These are phyloP conservation scores for Cloeon dipterum DNA, from an alignment of 2,888 invertebrate genomes.

Conservation along the genomic window DNA sequence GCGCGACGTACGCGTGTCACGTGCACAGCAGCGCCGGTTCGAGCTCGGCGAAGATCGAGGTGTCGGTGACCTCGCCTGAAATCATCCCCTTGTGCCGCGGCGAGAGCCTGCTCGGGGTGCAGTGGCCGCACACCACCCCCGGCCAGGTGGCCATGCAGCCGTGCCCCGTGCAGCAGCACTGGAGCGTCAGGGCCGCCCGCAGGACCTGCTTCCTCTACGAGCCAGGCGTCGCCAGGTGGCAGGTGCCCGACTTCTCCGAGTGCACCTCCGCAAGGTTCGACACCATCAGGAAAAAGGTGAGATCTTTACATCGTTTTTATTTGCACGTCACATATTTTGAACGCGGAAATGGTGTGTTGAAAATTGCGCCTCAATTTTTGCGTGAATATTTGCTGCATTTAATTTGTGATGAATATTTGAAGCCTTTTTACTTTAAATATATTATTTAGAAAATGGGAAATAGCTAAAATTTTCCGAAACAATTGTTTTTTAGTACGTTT, in stretches of 20 bases:
- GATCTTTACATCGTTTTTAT: not conserved
- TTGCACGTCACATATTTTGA: not conserved
- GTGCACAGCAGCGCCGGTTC: conserved; percentile 21
- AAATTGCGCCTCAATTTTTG: not conserved
- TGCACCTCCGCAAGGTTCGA: conserved; percentile 41
- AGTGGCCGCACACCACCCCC: conserved; percentile 46
- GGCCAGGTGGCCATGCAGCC: conserved; percentile 42
- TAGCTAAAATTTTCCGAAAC: no score
- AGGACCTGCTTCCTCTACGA: conserved; percentile 34
- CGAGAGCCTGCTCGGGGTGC: conserved; percentile 27
- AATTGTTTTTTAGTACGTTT: no score
- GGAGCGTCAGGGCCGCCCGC: conserved; percentile 29
- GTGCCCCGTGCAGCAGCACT: conserved; percentile 31
- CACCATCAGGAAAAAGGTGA: conserved; percentile 6
- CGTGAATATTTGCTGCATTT: no score
- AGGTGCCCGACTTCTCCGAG: conserved; percentile 47
- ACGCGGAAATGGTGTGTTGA: not conserved
- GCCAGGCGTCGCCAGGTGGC: conserved; percentile 45
- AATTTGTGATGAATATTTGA: no score
- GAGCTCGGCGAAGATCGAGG: conserved; percentile 27
- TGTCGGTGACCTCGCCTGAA: conserved; percentile 34
- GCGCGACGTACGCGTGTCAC: conserved; percentile 52
- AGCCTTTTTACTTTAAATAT: no score
- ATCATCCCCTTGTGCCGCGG: conserved; percentile 30
- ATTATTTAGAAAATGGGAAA: no score